phyloP scores from a whole-genome alignment of 2,797 vertebrate genomes.

The Sebastes iracundus region DNA sequence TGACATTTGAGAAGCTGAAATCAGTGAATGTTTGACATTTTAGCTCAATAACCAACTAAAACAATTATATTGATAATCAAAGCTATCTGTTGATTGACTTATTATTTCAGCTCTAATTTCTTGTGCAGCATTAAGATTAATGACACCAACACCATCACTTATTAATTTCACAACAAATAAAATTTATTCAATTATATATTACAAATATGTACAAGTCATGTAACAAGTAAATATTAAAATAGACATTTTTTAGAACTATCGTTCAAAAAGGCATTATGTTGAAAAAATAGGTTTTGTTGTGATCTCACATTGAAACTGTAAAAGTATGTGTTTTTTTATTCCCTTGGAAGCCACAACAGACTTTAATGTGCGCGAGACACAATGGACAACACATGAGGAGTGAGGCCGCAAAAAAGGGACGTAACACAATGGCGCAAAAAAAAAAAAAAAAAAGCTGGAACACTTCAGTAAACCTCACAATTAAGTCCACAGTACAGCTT shows the following conservation, averaged over 20 bases:
- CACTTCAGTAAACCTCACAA: conserved; percentile 85
- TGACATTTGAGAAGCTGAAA: neutral
- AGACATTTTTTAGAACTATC: conserved; percentile 99
- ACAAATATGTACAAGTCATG: conserved; percentile 98
- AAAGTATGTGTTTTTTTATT: conserved; percentile 75
- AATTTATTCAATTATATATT: conserved; percentile 99
- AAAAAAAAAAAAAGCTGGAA: conserved; percentile 71
- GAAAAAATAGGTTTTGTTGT: conserved; percentile 93
- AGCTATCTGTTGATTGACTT: neutral
- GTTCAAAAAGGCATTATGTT: conserved; percentile 97
- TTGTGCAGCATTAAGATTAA: neutral
- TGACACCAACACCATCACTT: neutral
- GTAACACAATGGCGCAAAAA: conserved; percentile 79
- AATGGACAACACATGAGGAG: conserved; percentile 83
- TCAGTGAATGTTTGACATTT: too few species aligned
- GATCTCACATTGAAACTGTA: conserved; percentile 90
- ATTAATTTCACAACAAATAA: conserved; percentile 96
- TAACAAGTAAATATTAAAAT: conserved; percentile 99
- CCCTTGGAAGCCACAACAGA: conserved; percentile 86
- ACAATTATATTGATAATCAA: neutral
- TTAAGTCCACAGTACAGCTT: conserved; percentile 82
- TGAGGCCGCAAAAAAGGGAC: conserved; percentile 73
- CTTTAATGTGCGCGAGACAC: conserved; percentile 86
- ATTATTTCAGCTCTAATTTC: neutral
- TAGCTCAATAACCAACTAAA: neutral